Conservation (phyloP, 2,888 invertebrate genomes). For the Hoplodrina blanda region DNA sequence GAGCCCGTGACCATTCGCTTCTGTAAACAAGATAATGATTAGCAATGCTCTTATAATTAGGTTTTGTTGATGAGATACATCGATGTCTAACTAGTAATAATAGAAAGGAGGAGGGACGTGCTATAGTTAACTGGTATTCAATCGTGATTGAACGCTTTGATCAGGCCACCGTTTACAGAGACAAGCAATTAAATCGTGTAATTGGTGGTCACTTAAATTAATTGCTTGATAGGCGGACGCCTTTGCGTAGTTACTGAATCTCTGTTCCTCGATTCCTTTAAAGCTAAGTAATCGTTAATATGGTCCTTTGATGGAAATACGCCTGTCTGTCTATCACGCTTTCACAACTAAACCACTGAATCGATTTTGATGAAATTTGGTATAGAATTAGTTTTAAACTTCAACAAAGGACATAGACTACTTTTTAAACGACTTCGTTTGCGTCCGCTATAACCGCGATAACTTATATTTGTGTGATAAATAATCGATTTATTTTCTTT, state of each 20-base stretch:
- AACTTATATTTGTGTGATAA: too few relatives aligned
- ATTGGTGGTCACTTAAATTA: conserved; percentile 34
- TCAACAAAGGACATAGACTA: too few relatives aligned
- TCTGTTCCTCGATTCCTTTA: background rate
- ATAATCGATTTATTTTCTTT: too few relatives aligned
- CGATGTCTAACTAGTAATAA: background rate
- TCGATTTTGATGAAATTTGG: too few relatives aligned
- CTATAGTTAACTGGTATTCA: conserved; percentile 15
- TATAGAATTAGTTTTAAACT: too few relatives aligned
- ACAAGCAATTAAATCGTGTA: conserved; percentile 36
- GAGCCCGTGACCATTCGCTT: too few relatives aligned
- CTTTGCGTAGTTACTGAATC: background rate
- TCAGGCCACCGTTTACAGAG: conserved; percentile 7
- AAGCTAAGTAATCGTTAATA: background rate
- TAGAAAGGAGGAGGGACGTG: background rate
- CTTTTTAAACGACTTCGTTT: too few relatives aligned
- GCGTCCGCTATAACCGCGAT: too few relatives aligned
- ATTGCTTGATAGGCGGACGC: conserved; percentile 27
- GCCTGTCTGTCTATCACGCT: too few relatives aligned
- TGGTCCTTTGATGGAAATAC: background rate
- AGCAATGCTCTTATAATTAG: too few relatives aligned
- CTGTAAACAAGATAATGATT: too few relatives aligned
- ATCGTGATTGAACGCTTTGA: conserved; percentile 26
- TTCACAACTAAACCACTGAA: too few relatives aligned
- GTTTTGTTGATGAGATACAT: background rate